Conservation (phyloP, 2,888 invertebrate genomes). For the Thymelicus sylvestris region DNA sequence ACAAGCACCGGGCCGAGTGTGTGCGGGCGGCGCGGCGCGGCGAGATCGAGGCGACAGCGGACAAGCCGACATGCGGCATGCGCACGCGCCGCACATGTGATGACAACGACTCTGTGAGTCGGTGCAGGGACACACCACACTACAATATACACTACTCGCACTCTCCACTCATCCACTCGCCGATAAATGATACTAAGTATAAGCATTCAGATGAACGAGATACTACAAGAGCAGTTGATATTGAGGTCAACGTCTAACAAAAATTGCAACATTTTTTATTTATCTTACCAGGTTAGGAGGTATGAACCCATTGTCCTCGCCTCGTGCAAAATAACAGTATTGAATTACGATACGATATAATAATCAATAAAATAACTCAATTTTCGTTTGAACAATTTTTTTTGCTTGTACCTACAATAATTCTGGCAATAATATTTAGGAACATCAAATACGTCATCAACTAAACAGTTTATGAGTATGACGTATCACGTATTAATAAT, state of each 20-base stretch:
- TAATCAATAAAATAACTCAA: too few species aligned
- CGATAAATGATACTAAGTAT: conserved; percentile 24
- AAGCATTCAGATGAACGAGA: conserved; percentile 29
- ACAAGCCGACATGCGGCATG: conserved; percentile 37
- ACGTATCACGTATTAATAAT: too few species aligned
- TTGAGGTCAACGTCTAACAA: conserved; percentile 31
- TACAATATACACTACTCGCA: conserved; percentile 14
- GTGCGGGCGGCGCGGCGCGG: conserved; percentile 27
- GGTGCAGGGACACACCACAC: conserved; percentile 36
- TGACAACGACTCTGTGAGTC: conserved; percentile 47
- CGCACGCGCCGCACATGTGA: conserved; percentile 68
- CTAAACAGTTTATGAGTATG: too few species aligned
- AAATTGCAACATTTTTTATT: conserved; percentile 20
- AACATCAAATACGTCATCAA: too few species aligned
- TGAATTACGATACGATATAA: too few species aligned
- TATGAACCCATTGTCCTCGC: too few species aligned
- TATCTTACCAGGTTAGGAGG: too few species aligned
- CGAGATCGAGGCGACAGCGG: conserved; percentile 34
- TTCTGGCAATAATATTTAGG: too few species aligned
- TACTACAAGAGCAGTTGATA: conserved; percentile 16
- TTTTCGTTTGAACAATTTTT: too few species aligned
- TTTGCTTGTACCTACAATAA: too few species aligned
- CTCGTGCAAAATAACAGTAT: too few species aligned
- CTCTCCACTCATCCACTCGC: conserved; percentile 28
- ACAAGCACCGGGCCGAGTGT: conserved; percentile 60